A percentile compares a stretch with the other conserved stretches of the same genome.
Evolutionary conservation across 2,888 invertebrate species (phyloP).

Genomic region (Camponotus fellah): DNA sequence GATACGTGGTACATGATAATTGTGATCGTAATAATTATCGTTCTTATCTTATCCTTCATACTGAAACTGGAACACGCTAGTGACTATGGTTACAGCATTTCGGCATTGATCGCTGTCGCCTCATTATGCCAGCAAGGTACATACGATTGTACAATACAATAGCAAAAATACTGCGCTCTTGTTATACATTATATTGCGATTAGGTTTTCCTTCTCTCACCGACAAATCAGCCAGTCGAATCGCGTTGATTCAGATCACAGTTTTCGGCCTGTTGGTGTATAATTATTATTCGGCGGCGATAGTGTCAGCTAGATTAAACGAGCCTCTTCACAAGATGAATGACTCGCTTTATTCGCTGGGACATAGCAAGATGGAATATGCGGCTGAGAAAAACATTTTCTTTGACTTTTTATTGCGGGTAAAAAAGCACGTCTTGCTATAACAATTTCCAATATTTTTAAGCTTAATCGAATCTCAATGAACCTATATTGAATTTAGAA

Average conservation of each 20-base stretch:
- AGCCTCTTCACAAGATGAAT: constrained; percentile 81
- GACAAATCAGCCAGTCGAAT: constrained; percentile 76
- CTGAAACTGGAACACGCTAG: constrained; percentile 66
- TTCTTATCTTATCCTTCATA: constrained; percentile 65
- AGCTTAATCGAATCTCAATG: neutral
- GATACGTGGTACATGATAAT: constrained; percentile 73
- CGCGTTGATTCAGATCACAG: constrained; percentile 76
- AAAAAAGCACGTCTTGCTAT: constrained; percentile 27
- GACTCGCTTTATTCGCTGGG: constrained; percentile 79
- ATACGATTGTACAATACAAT: neutral
- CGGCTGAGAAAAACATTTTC: constrained; percentile 72
- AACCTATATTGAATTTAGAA: constrained; percentile 42
- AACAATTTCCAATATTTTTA: neutral
- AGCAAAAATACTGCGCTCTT: neutral
- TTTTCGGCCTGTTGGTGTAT: constrained; percentile 79
- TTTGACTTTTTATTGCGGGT: constrained; percentile 74
- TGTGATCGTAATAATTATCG: constrained; percentile 61
- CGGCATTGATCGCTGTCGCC: constrained; percentile 70
- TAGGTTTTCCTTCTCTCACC: constrained; percentile 77
- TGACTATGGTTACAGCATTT: constrained; percentile 53
- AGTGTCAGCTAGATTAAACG: constrained; percentile 80
- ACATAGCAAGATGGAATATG: constrained; percentile 70
- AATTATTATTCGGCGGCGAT: constrained; percentile 82
- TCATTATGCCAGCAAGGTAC: constrained; percentile 79
- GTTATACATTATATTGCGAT: neutral